phyloP scores from a whole-genome alignment of 2,797 vertebrate genomes.

The Tokudaia tokunoshimensis region DNA sequence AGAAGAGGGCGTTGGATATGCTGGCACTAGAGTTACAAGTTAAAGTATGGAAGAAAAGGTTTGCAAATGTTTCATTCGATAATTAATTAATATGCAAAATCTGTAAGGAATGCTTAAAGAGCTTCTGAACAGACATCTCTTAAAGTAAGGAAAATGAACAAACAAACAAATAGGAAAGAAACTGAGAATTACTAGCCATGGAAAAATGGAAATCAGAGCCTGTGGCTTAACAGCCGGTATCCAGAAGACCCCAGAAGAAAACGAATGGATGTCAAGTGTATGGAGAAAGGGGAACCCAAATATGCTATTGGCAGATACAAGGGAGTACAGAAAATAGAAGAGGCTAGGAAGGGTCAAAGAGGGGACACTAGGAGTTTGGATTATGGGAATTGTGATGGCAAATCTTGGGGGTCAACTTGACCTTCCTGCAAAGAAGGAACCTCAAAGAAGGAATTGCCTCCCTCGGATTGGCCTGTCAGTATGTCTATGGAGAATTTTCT shows the following conservation, averaged over 20 bases:
- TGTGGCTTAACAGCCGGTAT: accelerated
- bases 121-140: background rate
- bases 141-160: background rate
- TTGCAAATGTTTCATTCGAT: background rate
- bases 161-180: background rate
- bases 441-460: background rate
- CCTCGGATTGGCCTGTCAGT: background rate
- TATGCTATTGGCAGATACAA: background rate
- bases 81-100: background rate
- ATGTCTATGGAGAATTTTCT: background rate
- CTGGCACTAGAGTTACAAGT: background rate
- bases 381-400: background rate
- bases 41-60: background rate
- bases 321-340: background rate
- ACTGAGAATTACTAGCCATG: background rate
- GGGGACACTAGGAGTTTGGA: background rate
- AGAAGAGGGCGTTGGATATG: background rate
- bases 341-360: background rate
- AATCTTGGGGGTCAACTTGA: background rate
- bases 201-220: background rate
- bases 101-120: background rate
- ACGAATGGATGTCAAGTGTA: background rate
- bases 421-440: background rate
- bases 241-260: background rate
- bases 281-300: background rate